Evolutionary conservation across 37 sponge, comb jelly and placozoan genomes (phyloP).

Genomic region (Eunapius fragilis): DNA sequence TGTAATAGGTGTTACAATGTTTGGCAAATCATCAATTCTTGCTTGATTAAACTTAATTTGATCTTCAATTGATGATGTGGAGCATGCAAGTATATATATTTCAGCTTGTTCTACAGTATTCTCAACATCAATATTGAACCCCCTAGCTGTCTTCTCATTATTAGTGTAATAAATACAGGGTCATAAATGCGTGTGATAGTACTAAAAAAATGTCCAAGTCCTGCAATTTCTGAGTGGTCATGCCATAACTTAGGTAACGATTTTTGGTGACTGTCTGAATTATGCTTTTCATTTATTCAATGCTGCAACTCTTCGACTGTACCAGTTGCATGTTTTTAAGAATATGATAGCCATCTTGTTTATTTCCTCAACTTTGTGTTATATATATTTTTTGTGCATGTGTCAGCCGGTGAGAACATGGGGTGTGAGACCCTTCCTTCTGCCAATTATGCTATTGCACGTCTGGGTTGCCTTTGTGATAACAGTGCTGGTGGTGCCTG

Average conservation of each 20-base stretch:
- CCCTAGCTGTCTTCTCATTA: background rate
- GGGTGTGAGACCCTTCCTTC: background rate
- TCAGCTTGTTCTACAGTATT: background rate
- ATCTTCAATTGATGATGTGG: no score
- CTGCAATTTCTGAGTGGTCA: constrained; percentile 4
- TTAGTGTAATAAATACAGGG: background rate
- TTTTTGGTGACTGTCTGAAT: no score
- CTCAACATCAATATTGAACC: background rate
- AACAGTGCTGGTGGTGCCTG: background rate
- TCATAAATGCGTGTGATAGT: background rate
- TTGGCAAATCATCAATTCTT: background rate
- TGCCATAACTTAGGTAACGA: background rate
- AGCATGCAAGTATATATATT: background rate
- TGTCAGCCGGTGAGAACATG: background rate
- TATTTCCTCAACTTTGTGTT: background rate
- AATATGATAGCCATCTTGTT: background rate
- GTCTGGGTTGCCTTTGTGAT: background rate
- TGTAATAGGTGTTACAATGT: background rate
- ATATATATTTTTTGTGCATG: background rate
- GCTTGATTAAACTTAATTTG: background rate
- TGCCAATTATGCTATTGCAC: background rate
- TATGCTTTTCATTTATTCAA: no score
- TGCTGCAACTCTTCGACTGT: no score
- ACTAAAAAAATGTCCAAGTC: no score
- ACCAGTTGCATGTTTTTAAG: background rate